phyloP scores from a whole-genome alignment of 2,888 invertebrate genomes.

The Drosophila quasianomalipes region DNA sequence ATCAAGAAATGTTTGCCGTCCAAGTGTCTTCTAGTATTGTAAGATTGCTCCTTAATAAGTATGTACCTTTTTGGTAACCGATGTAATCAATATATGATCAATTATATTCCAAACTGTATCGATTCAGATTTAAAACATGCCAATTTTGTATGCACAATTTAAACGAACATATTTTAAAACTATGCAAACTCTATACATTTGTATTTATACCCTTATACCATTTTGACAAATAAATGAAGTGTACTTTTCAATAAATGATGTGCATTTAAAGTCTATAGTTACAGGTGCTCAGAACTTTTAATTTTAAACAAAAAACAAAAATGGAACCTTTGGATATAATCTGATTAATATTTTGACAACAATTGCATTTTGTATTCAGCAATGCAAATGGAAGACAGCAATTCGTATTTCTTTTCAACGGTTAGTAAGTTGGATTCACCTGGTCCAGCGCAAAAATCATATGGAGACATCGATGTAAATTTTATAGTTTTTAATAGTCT shows the following conservation, averaged over 20 bases:
- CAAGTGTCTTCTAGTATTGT: slow-evolving; percentile 67
- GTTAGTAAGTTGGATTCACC: slow-evolving; percentile 43
- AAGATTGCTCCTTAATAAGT: slow-evolving; percentile 35
- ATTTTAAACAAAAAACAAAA: neutral
- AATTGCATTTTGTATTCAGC: slow-evolving; percentile 28
- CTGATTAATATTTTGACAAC: slow-evolving; percentile 1
- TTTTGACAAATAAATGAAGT: slow-evolving; percentile 49
- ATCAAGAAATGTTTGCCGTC: slow-evolving; percentile 57
- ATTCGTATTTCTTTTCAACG: slow-evolving; percentile 39
- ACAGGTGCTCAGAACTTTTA: neutral
- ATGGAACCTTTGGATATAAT: neutral
- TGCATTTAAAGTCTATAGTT: neutral
- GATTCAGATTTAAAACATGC: slow-evolving; percentile 3
- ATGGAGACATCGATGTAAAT: slow-evolving; percentile 47
- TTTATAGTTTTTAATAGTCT: slow-evolving; percentile 37
- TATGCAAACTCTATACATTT: slow-evolving; percentile 59
- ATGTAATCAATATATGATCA: slow-evolving; percentile 3
- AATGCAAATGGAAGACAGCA: slow-evolving; percentile 51
- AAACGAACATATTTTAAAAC: slow-evolving; percentile 20
- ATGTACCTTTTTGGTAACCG: slow-evolving; percentile 50
- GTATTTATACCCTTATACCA: slow-evolving; percentile 47
- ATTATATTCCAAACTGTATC: slow-evolving; percentile 7
- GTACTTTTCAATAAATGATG: slow-evolving; percentile 17
- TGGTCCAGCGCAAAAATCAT: slow-evolving; percentile 58
- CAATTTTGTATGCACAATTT: slow-evolving; percentile 17